phyloP scores from a whole-genome alignment of 1,140 invertebrate species.

The Procambarus virginalis region DNA sequence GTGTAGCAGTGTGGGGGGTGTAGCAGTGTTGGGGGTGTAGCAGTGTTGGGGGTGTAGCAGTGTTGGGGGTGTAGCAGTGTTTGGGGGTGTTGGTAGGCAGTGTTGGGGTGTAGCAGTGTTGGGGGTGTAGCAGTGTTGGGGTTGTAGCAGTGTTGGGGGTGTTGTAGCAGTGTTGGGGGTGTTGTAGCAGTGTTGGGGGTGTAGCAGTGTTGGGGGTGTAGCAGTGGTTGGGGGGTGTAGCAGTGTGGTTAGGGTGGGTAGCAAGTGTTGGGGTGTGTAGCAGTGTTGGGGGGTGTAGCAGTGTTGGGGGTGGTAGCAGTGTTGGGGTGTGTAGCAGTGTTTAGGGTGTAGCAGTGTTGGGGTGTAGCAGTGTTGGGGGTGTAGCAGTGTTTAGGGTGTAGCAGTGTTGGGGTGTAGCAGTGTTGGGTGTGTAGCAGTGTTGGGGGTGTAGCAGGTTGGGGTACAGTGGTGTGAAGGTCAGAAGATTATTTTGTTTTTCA shows the following conservation, averaged over 20 bases:
- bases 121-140: neutral
- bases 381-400: too few relatives aligned
- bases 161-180: too few relatives aligned
- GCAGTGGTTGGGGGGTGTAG: too few relatives aligned
- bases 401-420: neutral
- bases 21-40: too few relatives aligned
- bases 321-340: neutral
- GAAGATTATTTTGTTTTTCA: too few relatives aligned
- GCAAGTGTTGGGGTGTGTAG: neutral
- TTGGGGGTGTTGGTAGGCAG: neutral
- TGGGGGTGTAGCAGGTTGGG: neutral
- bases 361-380: neutral
- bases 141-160: neutral
- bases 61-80: neutral
- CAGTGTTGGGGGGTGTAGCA: neutral
- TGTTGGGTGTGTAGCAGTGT: neutral
- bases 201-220: too few relatives aligned
- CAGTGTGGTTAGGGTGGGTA: too few relatives aligned
- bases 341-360: neutral
- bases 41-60: too few relatives aligned
- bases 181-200: too few relatives aligned
- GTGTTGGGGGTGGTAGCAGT: neutral
- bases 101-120: neutral
- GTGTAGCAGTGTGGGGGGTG: neutral
- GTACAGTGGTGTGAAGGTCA: neutral